Evolutionary conservation across 2,888 invertebrate genomes (phyloP), one percentile per base, ranked within the genome.

Genomic region (Lasioglossum oenotherae): DNA sequence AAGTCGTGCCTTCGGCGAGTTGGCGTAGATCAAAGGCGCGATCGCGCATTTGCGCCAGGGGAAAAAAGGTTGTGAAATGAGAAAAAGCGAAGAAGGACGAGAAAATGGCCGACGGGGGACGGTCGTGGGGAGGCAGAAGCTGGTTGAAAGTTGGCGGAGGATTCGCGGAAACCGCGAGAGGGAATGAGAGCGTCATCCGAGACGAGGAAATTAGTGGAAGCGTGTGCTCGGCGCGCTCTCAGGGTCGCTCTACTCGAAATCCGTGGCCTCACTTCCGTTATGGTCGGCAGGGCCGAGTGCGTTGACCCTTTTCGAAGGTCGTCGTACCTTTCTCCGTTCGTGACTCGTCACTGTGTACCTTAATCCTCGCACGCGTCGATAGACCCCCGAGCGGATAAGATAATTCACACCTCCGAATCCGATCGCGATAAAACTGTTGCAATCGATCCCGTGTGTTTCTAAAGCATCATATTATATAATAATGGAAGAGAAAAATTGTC

Each of bases 251-350:
- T 89, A 89, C 86, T 90, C 90, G 89, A 90, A 90, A 90, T 90
- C 90, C 89, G 86, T 86, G 89, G 87, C 84, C 81, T 78, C 80
- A 78, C 90, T 90, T 90, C 90, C 90, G 90, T 87, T 90, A 90
- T 87, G 82, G 84, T 84, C 38, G 80, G 81, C 86, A 72, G 74
- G 74, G 44, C 75, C 74, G 81, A 86, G 90, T 88, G 84, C 90
- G 86, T 90, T 90, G 90, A 90, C 89, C 90, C 87, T 90, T 90
- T 90, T 90, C 88, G 90, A 90, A 88, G 90, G 89, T 89, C 90
- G 88, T 90, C 89, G 89, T 85, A 90, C 89, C 90, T 87, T 90
- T 90, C 88, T 81, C 85, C 84, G 80, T 89, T 89, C 86, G 89
- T 88, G 84, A 86, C 84, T 83, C 84, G 86, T 79, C 80, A 84